Evolutionary conservation across 2,888 invertebrate genomes (phyloP).

Genomic region (Protodeltote pygarga): DNA sequence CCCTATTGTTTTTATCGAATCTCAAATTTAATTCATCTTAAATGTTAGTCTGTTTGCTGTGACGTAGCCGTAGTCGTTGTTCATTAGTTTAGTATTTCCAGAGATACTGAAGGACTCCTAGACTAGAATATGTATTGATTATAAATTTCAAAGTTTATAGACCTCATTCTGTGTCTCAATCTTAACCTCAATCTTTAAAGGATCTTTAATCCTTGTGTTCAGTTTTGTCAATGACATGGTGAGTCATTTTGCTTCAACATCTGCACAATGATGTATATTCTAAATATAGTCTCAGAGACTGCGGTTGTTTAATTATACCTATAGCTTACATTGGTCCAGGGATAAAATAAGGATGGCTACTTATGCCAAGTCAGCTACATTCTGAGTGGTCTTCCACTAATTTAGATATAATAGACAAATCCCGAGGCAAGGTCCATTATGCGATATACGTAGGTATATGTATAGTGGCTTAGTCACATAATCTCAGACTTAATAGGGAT

Average conservation of each 20-base stretch:
- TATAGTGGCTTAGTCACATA: too few relatives aligned
- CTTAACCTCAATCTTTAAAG: too few relatives aligned
- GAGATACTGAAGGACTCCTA: too few relatives aligned
- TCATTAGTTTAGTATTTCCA: too few relatives aligned
- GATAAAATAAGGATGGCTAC: constrained; percentile 46
- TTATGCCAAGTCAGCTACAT: constrained; percentile 26
- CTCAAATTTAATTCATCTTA: constrained; percentile 38
- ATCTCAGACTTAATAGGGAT: too few relatives aligned
- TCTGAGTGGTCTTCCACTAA: constrained; percentile 22
- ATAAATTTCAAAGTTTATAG: too few relatives aligned
- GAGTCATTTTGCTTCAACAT: constrained; percentile 64
- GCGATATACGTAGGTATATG: too few relatives aligned
- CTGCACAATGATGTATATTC: constrained; percentile 63
- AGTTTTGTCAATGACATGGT: constrained; percentile 54
- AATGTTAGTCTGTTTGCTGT: too few relatives aligned
- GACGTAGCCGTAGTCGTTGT: too few relatives aligned
- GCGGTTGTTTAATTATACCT: constrained; percentile 55
- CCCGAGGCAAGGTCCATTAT: not conserved
- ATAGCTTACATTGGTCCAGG: constrained; percentile 36
- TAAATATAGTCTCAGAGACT: constrained; percentile 68
- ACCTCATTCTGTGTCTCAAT: too few relatives aligned
- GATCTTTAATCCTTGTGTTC: constrained; percentile 37
- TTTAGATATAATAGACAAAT: not conserved
- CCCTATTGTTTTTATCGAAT: constrained; percentile 37
- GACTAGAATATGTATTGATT: too few relatives aligned